phyloP scores from a whole-genome alignment of 2,888 invertebrate genomes.

The Vesta saturnalis region DNA sequence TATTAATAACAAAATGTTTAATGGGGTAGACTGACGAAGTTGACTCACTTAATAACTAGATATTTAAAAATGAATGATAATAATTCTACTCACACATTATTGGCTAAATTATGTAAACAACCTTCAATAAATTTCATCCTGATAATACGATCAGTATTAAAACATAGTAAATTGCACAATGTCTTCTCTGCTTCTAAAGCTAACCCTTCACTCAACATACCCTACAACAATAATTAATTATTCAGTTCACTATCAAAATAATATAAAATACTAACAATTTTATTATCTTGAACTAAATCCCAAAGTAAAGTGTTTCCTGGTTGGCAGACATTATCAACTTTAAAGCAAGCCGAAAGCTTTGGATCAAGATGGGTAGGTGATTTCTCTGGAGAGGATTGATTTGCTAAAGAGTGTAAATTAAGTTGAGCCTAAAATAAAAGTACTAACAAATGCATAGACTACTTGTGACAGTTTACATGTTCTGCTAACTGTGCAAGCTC shows the following conservation, averaged over 20 bases:
- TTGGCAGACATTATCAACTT: constrained; percentile 77
- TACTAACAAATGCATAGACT: neutral
- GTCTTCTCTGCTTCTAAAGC: constrained; percentile 95
- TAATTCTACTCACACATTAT: constrained; percentile 75
- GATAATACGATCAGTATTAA: constrained; percentile 88
- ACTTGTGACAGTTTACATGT: constrained; percentile 61
- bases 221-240: constrained; percentile 15
- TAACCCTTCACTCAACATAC: constrained; percentile 86
- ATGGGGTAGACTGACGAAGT: no score
- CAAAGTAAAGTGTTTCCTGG: constrained; percentile 93
- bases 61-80: no score
- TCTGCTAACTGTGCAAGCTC: constrained; percentile 79
- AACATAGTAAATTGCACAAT: constrained; percentile 87
- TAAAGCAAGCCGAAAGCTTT: constrained; percentile 60
- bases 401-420: constrained; percentile 56
- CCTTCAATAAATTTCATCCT: constrained; percentile 96
- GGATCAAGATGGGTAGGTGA: constrained; percentile 59
- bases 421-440: constrained; percentile 53
- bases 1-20: no score
- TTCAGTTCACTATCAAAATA: neutral
- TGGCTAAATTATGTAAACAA: constrained; percentile 88
- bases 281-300: constrained; percentile 93
- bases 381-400: constrained; percentile 57
- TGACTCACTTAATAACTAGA: no score
- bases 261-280: constrained; percentile 72